Conservation (phyloP, 2,113 vertebrate genomes). For the Ophthalmolycus amberensis region DNA sequence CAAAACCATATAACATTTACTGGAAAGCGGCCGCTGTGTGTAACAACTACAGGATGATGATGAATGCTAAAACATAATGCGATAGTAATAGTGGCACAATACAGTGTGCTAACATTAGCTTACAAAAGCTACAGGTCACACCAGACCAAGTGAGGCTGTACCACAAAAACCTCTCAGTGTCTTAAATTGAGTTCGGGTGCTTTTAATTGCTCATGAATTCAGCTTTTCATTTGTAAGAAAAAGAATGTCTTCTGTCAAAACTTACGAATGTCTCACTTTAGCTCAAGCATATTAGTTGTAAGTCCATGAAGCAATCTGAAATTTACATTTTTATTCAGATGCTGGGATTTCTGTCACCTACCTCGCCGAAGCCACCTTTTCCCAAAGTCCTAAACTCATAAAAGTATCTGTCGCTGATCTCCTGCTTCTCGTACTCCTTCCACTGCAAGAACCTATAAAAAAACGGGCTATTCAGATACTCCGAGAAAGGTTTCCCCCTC, state of each 20-base stretch:
- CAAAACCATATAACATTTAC: not conserved
- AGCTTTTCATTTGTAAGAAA: not conserved
- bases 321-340: not conserved
- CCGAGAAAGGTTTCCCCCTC: slow-evolving; percentile 86
- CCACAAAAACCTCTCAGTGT: not conserved
- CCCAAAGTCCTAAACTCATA: slow-evolving; percentile 91
- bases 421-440: slow-evolving; percentile 92
- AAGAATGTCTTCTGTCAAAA: not conserved
- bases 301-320: not conserved
- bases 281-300: not conserved
- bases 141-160: not conserved
- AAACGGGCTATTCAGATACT: slow-evolving; percentile 87
- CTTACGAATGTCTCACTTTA: not conserved
- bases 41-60: not conserved
- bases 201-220: not conserved
- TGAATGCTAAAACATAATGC: not conserved
- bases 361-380: slow-evolving; percentile 94
- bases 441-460: slow-evolving; percentile 91
- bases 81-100: not conserved
- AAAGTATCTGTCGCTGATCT: slow-evolving; percentile 89
- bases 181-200: not conserved
- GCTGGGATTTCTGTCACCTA: slow-evolving; percentile 66
- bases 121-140: not conserved
- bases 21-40: not conserved
- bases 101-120: not conserved